Percentiles rank a stretch among this genome's conserved stretches.
These are phyloP conservation scores for Pantherophis guttatus DNA, from an alignment of 2,113 vertebrate species.

Conservation along the genomic window DNA sequence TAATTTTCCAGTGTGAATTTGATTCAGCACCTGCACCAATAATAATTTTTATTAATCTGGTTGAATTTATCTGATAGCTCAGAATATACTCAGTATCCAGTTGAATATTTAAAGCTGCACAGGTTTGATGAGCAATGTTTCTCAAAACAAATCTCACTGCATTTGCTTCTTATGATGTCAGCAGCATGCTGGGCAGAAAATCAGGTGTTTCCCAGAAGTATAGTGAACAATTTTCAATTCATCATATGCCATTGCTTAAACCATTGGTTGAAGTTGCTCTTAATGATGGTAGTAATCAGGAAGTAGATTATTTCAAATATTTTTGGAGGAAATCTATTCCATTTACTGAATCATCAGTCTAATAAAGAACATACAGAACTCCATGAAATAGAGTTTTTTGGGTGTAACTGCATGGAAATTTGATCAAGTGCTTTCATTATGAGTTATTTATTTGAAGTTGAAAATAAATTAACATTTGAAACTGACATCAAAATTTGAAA, in stretches of 20 bases:
- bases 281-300: not conserved
- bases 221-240: not conserved
- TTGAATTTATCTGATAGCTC: not conserved
- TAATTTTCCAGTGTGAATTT: not conserved
- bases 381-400: not conserved
- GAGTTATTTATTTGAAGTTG: not conserved
- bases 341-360: not conserved
- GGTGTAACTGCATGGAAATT: not conserved
- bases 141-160: not conserved
- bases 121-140: too few relatives aligned
- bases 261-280: not conserved
- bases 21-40: not conserved
- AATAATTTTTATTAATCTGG: not conserved
- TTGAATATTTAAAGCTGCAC: not conserved
- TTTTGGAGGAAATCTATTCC: not conserved
- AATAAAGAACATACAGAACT: not conserved
- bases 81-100: not conserved
- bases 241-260: not conserved
- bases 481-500: not conserved
- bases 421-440: not conserved
- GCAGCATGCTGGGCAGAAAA: not conserved
- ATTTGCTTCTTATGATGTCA: not conserved
- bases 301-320: not conserved
- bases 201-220: not conserved
- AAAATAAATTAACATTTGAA: not conserved